These are phyloP conservation scores for Trachythela sp. DNA, from an alignment of 64 coral and sea anemone genomes.

Conservation along the genomic window DNA sequence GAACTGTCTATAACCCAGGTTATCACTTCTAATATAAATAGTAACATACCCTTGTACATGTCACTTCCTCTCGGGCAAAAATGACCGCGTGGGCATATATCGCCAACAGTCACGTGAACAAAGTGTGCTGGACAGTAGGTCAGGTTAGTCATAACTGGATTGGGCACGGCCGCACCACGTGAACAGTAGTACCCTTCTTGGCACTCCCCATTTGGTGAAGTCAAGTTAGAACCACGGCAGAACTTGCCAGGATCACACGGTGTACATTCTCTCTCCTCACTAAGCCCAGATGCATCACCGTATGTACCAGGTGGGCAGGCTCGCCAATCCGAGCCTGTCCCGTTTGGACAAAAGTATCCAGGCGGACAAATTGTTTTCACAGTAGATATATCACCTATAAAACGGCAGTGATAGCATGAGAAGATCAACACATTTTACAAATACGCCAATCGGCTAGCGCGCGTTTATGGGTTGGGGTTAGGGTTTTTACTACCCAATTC, in stretches of 20 bases:
- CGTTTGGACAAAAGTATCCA: constrained; percentile 86
- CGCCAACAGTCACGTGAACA: constrained; percentile 62
- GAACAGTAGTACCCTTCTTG: constrained; percentile 82
- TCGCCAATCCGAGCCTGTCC: constrained; percentile 76
- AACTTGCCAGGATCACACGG: constrained; percentile 82
- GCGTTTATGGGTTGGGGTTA: too few relatives aligned
- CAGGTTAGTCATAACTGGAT: constrained; percentile 81
- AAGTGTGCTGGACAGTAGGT: constrained; percentile 83
- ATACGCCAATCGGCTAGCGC: too few relatives aligned
- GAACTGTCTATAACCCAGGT: too few relatives aligned
- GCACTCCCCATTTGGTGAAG: constrained; percentile 65
- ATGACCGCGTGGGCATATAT: constrained; percentile 80
- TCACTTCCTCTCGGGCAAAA: constrained; percentile 61
- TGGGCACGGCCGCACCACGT: constrained; percentile 65
- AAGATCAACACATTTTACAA: too few relatives aligned
- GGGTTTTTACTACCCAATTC: too few relatives aligned
- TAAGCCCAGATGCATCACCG: constrained; percentile 52
- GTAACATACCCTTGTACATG: constrained; percentile 59
- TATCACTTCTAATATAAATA: too few relatives aligned
- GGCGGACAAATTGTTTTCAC: constrained; percentile 59
- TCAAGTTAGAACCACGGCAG: constrained; percentile 77
- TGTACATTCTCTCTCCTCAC: constrained; percentile 67
- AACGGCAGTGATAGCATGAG: not conserved
- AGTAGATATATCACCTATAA: constrained; percentile 44
- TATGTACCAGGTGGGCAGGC: constrained; percentile 87